These are phyloP conservation scores for Varanus salvator DNA, from an alignment of 2,113 vertebrate species.

Conservation along the genomic window DNA sequence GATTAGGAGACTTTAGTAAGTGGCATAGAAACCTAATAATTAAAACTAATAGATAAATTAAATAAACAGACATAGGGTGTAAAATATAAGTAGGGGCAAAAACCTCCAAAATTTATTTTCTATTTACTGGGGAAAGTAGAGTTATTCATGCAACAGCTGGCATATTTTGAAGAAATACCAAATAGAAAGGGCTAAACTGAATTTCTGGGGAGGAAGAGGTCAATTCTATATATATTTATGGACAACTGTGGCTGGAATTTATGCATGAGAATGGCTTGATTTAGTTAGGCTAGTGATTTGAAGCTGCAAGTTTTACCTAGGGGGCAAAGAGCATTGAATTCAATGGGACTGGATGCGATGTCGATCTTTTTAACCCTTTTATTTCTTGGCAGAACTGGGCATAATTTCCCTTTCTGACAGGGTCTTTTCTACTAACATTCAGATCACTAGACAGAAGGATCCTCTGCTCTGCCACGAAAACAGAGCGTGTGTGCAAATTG, in stretches of 20 bases:
- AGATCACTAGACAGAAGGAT: too few species aligned
- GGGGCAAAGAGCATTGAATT: not conserved
- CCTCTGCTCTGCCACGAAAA: too few species aligned
- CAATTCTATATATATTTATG: not conserved
- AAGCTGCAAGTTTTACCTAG: not conserved
- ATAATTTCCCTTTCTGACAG: too few species aligned
- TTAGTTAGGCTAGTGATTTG: not conserved
- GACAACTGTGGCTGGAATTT: not conserved
- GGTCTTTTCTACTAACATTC: too few species aligned
- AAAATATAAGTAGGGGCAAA: not conserved
- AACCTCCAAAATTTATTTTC: not conserved
- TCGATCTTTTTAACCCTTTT: too few species aligned
- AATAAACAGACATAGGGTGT: not conserved
- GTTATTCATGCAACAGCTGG: not conserved
- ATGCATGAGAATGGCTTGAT: not conserved
- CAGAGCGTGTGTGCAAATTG: too few species aligned
- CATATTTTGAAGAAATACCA: not conserved
- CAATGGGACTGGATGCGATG: not conserved
- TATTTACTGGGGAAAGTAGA: conserved; percentile 15
- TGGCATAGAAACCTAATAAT: too few species aligned
- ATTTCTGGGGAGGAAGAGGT: not conserved
- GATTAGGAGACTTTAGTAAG: too few species aligned
- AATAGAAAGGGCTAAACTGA: not conserved
- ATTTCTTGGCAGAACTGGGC: too few species aligned
- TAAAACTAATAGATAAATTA: too few species aligned